Base-by-base conservation (phyloP, 2,888 invertebrate species). In the Petrophora chlorosata region DNA sequence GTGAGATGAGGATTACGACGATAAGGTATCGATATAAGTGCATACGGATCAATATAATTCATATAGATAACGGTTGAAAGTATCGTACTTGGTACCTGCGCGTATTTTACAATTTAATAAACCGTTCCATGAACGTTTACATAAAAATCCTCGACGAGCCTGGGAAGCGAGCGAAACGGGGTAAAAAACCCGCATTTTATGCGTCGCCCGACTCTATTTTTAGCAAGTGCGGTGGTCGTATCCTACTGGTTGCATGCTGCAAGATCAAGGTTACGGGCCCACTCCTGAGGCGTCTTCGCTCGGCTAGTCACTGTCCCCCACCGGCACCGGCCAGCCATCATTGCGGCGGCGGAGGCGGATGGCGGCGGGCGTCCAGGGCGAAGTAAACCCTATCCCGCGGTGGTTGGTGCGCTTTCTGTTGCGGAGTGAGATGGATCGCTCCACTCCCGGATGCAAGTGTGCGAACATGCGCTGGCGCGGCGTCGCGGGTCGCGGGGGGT, bases 251-350 rank as follows among this genome's bases (percentile, higher is more conserved):
- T 80, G 76, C 73, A 70, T 39, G 43, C 76, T 73, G 79, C 84
- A 85, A 79, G 86, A 88, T 87, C 89, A 89, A 89, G 89, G 89
- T 84, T 87, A 82, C 78, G 67, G 56, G 45, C 63, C 67, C 71
- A 73, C 65, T 63, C 68, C 69, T 78, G 79, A 79, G 81, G 76
- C 81, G 76, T 77, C 76, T 71, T 74, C 73, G 67, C 69, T 73
- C 68, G 67, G 71, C 76, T 76, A 76, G 74, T 70, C 70, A 70
- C 68, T 67, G 63, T 62, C 59, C 63, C 63, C 65, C 62, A 54
- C 64, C 56, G 61, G 61, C 66, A 55, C n/a, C n/a, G n/a, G n/a
- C n/a, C n/a, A 70, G 70, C 69, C 71, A 70, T 70, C 73, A 72
- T 64, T 55, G 63, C 65, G 56, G 63, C 51, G 41, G 55, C 36